Evolutionary conservation across 2,113 vertebrate species (phyloP).

Genomic region (Dasypus novemcinctus): DNA sequence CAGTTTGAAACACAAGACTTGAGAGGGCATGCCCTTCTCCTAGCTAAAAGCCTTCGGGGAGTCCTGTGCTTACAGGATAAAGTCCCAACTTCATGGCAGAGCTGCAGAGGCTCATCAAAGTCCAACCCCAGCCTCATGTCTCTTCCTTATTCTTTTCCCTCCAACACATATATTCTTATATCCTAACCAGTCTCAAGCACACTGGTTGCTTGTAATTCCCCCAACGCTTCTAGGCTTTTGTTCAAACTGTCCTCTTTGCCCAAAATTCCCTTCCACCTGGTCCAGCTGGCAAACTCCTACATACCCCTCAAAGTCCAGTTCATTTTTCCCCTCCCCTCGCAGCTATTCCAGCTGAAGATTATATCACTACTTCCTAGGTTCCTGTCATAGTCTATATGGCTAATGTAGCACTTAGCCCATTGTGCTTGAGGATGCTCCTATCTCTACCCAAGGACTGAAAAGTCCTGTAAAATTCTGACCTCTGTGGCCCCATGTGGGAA

Average conservation of each 20-base stretch:
- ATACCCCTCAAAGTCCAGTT: neutral
- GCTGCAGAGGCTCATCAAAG: fast-evolving
- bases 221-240: neutral
- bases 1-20: neutral
- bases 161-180: neutral
- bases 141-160: neutral
- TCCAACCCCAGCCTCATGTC: neutral
- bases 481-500: neutral
- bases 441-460: neutral
- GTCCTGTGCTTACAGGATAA: too few relatives aligned
- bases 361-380: neutral
- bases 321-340: too few relatives aligned
- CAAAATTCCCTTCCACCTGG: neutral
- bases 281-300: neutral
- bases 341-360: neutral
- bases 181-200: neutral
- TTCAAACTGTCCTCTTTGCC: neutral
- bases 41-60: neutral
- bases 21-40: neutral
- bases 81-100: neutral
- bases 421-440: neutral
- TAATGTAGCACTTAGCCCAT: neutral
- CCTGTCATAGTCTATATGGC: neutral
- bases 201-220: neutral
- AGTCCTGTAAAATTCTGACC: neutral